phyloP scores from a whole-genome alignment of 1,140 invertebrate genomes.

The Himalopsyche phryganea region DNA sequence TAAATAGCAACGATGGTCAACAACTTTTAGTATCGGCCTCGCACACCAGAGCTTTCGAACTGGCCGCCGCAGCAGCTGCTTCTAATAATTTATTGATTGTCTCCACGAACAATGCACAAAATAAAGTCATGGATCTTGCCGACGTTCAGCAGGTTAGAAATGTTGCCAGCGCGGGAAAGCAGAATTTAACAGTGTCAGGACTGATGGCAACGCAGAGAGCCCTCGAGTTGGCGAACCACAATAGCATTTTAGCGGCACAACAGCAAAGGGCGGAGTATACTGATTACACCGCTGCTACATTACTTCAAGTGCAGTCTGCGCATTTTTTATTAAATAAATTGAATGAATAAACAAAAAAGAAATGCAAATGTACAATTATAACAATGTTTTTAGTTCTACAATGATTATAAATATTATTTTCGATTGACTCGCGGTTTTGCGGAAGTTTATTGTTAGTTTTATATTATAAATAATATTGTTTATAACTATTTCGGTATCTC shows the following conservation, averaged over 20 bases:
- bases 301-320: constrained; percentile 23
- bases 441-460: too few relatives aligned
- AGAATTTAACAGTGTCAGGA: constrained; percentile 18
- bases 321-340: constrained; percentile 13
- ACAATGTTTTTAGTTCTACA: too few relatives aligned
- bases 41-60: background rate
- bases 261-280: constrained; percentile 17
- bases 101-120: background rate
- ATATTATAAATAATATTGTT: too few relatives aligned
- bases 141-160: constrained; percentile 1
- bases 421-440: too few relatives aligned
- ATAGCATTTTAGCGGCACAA: constrained; percentile 10
- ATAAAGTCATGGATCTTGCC: background rate
- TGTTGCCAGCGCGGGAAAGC: constrained; percentile 20
- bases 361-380: too few relatives aligned
- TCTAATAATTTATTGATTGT: background rate
- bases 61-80: background rate
- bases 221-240: constrained; percentile 18
- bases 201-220: constrained; percentile 10
- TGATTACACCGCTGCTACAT: constrained; percentile 20
- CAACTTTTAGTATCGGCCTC: background rate
- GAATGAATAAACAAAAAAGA: too few relatives aligned
- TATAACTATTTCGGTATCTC: too few relatives aligned
- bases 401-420: too few relatives aligned
- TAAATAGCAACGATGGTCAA: background rate